phyloP scores from a whole-genome alignment of 2,797 vertebrate species.

The Sebastolobus altivelis region DNA sequence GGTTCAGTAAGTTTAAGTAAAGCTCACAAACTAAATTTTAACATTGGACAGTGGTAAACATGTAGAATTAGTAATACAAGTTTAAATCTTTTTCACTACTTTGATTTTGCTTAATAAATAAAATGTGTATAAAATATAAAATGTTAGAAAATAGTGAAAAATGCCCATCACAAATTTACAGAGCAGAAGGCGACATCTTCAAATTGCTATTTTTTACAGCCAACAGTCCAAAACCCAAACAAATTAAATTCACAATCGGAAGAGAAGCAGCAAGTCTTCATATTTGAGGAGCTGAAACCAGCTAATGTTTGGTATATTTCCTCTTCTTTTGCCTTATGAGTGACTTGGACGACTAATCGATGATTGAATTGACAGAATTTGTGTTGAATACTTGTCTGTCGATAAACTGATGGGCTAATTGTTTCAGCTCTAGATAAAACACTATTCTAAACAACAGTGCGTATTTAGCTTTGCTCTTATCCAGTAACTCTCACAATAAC shows the following conservation, averaged over 20 bases:
- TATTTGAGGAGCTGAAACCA: neutral
- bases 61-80: neutral
- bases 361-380: neutral
- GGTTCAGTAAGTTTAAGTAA: neutral
- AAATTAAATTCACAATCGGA: neutral
- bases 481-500: neutral
- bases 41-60: neutral
- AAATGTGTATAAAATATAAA: neutral
- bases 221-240: neutral
- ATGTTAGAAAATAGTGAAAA: neutral
- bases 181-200: neutral
- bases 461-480: neutral
- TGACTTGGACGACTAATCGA: neutral
- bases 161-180: neutral
- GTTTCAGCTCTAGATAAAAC: neutral
- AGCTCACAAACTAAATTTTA: neutral
- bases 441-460: neutral
- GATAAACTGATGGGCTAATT: neutral
- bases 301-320: neutral
- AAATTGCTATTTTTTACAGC: neutral
- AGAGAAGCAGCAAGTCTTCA: conserved; percentile 5
- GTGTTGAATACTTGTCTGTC: too few relatives aligned
- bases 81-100: neutral
- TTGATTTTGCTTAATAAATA: neutral
- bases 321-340: neutral